Percentiles rank a stretch among this genome's conserved stretches.
phyloP scores from a whole-genome alignment of 2,797 vertebrate genomes.

The Hapalemur alaotrensis region DNA sequence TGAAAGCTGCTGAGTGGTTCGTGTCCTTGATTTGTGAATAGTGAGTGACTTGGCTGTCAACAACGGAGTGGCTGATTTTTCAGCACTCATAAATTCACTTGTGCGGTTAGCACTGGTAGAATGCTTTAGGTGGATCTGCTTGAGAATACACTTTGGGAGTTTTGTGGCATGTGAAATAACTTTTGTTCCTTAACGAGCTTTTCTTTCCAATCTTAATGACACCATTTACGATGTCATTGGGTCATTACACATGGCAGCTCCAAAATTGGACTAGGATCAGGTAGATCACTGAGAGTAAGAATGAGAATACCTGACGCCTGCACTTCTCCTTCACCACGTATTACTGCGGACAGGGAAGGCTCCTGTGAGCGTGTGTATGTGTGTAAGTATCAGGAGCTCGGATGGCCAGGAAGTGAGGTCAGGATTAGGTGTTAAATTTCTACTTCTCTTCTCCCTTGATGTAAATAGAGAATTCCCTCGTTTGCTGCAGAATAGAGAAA shows the following conservation, averaged over 20 bases:
- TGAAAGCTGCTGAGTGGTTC: neutral
- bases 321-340: neutral
- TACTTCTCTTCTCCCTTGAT: neutral
- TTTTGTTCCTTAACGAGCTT: neutral
- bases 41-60: neutral
- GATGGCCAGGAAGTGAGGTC: neutral
- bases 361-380: no score
- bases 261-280: neutral
- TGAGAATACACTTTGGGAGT: neutral
- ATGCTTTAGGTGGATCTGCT: neutral
- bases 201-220: neutral
- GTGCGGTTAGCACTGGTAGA: neutral
- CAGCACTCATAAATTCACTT: neutral
- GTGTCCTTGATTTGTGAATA: conserved; percentile 19
- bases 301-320: neutral
- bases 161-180: neutral
- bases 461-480: neutral
- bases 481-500: neutral
- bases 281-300: neutral
- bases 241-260: neutral
- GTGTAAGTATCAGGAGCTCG: fast-evolving
- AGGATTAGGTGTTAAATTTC: neutral
- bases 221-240: neutral
- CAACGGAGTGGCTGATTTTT: neutral
- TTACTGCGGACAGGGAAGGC: neutral